Base-by-base conservation (phyloP, 64 coral and sea anemone species). In the Stichodactyla mertensii region DNA sequence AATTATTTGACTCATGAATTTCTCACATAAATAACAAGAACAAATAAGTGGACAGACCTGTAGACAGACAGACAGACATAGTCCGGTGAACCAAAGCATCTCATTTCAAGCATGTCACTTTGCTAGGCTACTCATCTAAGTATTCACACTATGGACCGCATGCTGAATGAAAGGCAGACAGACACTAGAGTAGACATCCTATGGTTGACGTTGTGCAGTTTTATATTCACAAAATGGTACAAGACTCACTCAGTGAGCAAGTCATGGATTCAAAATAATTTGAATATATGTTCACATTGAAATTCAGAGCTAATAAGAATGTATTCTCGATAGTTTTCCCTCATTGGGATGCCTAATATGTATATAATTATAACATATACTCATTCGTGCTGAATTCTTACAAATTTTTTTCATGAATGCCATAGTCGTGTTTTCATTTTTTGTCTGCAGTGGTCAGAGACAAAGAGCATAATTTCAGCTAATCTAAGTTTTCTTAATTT, bases 161-260 rank as follows among this genome's bases (percentile, higher is more conserved):
- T 26, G 69, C 69, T 74, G 69, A 74, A 74, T 74, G 69, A 31
- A 11, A 27, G 69, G 12, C 69, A 74, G 69, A 74, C 69, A 74
- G 8, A 27, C 26, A 74, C 64, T 27, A 12, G 22, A 74, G 22
- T 74, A 74, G 69, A 74, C 69, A 74, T 74, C 24, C 24, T 74
- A 74, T 74, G 69, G 27, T 31, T 31, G 24, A 74, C 69, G 69
- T 74, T 27, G 69, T 74, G 69, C 69, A 74, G 24, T 27, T 58
- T 8, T 81, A 81, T 81, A 81, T 81, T 81, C 78, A 81, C 78
- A 81, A 81, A 79, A 81, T 81, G 78, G 52, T 81, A 81, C 78
- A 81, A 81, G 36, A 81, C 20, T 81, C 53, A 2, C 52, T 9
- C 14, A 5, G 4, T 52, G 8, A 6, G 28, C 15, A 10, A 55